Evolutionary conservation across 1,140 invertebrate genomes (phyloP).

Genomic region (Portunus trituberculatus): DNA sequence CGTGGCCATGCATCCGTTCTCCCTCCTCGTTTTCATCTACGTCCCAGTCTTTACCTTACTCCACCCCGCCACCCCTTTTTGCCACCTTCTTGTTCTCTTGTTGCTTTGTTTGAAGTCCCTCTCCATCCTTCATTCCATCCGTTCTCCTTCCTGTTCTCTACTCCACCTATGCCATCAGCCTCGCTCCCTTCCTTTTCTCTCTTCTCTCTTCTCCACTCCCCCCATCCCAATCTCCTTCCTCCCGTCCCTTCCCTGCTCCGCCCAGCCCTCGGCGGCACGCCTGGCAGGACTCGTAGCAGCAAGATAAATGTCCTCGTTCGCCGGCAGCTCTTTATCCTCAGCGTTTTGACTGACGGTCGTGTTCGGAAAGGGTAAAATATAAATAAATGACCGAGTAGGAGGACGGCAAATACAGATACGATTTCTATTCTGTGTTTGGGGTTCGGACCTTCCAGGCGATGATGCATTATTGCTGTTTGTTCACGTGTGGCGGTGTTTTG

Average conservation of each 20-base stretch:
- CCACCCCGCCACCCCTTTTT: too few relatives aligned
- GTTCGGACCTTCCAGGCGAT: not conserved
- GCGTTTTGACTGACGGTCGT: not conserved
- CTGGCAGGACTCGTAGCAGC: not conserved
- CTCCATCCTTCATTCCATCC: not conserved
- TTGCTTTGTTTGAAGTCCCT: not conserved
- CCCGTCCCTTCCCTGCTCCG: not conserved
- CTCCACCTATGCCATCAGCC: not conserved
- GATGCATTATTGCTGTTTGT: not conserved
- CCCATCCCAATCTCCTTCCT: not conserved
- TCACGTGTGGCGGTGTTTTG: not conserved
- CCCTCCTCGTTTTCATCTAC: too few relatives aligned
- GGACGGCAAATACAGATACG: not conserved
- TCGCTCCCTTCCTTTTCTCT: not conserved
- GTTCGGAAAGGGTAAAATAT: slow-evolving; percentile 20
- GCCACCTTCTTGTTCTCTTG: not conserved
- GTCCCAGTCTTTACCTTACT: too few relatives aligned
- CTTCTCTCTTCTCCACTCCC: not conserved
- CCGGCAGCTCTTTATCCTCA: not conserved
- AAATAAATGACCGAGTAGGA: not conserved
- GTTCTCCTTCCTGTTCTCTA: not conserved
- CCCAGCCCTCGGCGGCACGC: not conserved
- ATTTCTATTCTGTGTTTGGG: not conserved
- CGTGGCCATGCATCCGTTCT: too few relatives aligned
- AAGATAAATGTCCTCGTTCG: slow-evolving; percentile 3